Percentiles rank a stretch among this genome's conserved stretches.
Evolutionary conservation across 2,113 vertebrate genomes (phyloP).

Genomic region (Galbula dea): DNA sequence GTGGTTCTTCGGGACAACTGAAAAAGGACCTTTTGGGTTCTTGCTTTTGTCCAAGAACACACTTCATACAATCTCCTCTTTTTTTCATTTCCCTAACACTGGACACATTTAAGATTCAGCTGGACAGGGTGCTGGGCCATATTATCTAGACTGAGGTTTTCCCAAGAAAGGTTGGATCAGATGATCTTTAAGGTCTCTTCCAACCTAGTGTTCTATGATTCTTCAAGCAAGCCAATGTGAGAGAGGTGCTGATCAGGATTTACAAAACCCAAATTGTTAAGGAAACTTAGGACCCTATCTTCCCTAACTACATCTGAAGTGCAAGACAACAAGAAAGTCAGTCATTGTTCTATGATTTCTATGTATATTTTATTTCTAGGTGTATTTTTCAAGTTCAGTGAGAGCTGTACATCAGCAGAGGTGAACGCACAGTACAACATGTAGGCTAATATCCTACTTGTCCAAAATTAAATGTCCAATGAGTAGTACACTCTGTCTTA

Average conservation of each 20-base stretch:
- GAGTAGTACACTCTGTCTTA: background rate
- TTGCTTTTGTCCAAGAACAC: background rate
- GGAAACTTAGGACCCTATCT: background rate
- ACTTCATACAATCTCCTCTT: background rate
- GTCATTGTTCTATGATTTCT: background rate
- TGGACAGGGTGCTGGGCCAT: background rate
- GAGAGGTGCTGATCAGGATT: background rate
- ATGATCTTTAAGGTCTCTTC: background rate
- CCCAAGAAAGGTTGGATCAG: background rate
- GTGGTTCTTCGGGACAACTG: background rate
- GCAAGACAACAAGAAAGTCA: background rate
- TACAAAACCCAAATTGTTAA: background rate
- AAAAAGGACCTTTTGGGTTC: background rate
- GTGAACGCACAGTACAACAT: background rate
- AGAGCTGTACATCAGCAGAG: background rate
- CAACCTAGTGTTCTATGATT: background rate
- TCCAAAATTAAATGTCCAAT: background rate
- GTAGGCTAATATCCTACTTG: background rate
- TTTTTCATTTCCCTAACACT: background rate
- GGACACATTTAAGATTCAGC: background rate
- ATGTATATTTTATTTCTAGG: background rate
- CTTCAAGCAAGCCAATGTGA: background rate
- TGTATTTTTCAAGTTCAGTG: background rate
- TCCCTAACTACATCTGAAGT: background rate
- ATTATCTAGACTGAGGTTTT: background rate